Evolutionary conservation across 2,113 vertebrate genomes (phyloP), one percentile per base, ranked within the genome.

Genomic region (Hippocampus barbouri): DNA sequence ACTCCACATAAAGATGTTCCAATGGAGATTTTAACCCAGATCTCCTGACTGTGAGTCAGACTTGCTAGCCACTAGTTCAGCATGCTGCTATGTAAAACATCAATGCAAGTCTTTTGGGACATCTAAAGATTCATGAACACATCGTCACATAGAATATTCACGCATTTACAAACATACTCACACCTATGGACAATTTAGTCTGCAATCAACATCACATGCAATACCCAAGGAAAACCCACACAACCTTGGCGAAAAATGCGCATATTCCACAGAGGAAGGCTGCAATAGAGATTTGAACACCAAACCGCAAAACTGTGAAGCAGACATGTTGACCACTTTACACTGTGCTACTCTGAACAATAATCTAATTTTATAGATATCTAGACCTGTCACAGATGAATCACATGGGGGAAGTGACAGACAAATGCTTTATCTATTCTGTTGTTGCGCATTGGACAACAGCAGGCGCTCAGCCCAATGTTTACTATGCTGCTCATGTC

Each of bases 281-380:
- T 16, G 59, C 59, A 60, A 25, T 25, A 59, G 4, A 25, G 15
- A 30, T 60, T 30, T 27, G 59, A 60, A 60, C 59, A 11, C 15
- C 25, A 2, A 34, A 57, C 56, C 10, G 10, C 23, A 57, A 25
- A 57, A 60, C 27, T 25, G 5, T 12, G n/a, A 59, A 25, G 57
- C 57, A 25, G 56, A 25, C 9, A 16, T 30, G 23, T 27, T 27
- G 6, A 59, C 12, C 25, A 30, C 57, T 15, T 27, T 15, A 5
- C 11, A 8, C 16, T 0, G 74, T 81, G 62, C 70, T 66, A 69
- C 68, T 65, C 83, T n/a, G 68, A 79, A 80, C 38, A 76, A 68
- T 40, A 80, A 62, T 83, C 79, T 75, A 67, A 88, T 76, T 75
- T 86, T 85, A 79, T 66, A 82, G 75, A 81, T 70, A 59, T 68